Evolutionary conservation across 2,888 invertebrate genomes (phyloP).

Genomic region (Chirona hameri): DNA sequence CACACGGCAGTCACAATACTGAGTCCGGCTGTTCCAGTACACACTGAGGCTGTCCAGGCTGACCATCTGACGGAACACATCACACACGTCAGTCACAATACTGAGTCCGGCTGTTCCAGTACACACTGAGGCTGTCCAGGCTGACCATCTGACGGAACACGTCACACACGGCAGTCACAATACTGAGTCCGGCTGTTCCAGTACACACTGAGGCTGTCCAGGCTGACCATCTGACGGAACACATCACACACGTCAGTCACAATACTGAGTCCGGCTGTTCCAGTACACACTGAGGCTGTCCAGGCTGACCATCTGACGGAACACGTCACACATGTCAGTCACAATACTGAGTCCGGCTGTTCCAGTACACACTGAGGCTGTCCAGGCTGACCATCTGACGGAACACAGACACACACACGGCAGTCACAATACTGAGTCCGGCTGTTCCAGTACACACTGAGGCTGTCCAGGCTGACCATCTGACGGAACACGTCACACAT

Average conservation of each 20-base stretch:
- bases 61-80: background rate
- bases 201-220: constrained; percentile 80
- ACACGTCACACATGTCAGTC: too few relatives aligned
- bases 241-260: too few relatives aligned
- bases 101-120: too few relatives aligned
- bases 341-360: too few relatives aligned
- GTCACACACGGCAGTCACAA: too few relatives aligned
- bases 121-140: too few relatives aligned
- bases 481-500: constrained; percentile 44
- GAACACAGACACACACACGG: too few relatives aligned
- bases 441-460: constrained; percentile 86
- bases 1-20: constrained; percentile 37
- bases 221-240: constrained; percentile 61
- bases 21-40: constrained; percentile 76
- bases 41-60: constrained; percentile 72
- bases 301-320: constrained; percentile 49
- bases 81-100: too few relatives aligned
- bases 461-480: constrained; percentile 74
- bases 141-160: too few relatives aligned
- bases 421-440: too few relatives aligned
- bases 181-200: constrained; percentile 71
- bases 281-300: constrained; percentile 83
- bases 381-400: too few relatives aligned
- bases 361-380: too few relatives aligned
- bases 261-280: constrained; percentile 62